phyloP scores from a whole-genome alignment of 2,113 vertebrate genomes.

The Macrotus californicus region DNA sequence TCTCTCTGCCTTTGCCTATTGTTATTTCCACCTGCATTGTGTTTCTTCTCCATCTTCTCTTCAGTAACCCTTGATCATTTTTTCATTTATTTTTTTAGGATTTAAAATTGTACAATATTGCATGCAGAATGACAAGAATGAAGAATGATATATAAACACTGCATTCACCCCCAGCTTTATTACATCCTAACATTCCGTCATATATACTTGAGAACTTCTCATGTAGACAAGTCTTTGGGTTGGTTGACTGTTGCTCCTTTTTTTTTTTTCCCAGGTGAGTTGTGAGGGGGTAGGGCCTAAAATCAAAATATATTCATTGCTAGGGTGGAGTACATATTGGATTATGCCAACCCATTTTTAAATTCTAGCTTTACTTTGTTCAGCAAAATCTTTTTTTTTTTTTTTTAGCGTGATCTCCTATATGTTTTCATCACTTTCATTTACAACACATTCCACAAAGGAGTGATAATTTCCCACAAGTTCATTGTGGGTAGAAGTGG shows the following conservation, averaged over 20 bases:
- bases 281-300: background rate
- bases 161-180: background rate
- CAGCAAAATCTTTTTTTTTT: background rate
- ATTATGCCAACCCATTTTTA: background rate
- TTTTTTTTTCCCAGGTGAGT: background rate
- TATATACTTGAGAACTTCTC: background rate
- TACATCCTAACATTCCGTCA: background rate
- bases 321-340: background rate
- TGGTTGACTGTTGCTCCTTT: background rate
- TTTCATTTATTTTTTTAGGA: background rate
- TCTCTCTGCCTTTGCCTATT: background rate
- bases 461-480: background rate
- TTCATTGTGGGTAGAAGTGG: background rate
- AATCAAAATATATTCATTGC: background rate
- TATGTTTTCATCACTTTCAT: background rate
- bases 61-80: background rate
- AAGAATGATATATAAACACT: background rate
- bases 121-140: background rate
- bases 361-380: background rate
- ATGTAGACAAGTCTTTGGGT: background rate
- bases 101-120: background rate
- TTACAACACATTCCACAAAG: background rate
- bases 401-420: background rate
- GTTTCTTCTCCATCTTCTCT: background rate
- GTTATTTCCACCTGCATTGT: background rate